Percentiles rank a stretch among this genome's conserved stretches.
Evolutionary conservation across 2,888 invertebrate species (phyloP).

Genomic region (Chrysopilus asiliformis): DNA sequence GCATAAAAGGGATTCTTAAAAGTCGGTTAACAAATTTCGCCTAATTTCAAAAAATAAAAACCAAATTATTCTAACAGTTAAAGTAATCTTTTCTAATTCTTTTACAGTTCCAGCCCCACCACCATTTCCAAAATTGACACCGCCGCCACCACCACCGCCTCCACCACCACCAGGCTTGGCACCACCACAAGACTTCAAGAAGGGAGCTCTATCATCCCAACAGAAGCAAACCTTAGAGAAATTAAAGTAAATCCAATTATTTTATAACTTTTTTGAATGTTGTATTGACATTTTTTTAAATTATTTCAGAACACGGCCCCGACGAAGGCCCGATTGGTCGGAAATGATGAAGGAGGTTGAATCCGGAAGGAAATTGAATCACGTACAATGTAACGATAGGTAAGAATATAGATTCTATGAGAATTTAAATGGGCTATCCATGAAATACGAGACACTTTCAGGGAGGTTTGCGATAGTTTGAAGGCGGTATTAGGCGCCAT

Average conservation of each 20-base stretch:
- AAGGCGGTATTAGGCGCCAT: too few species aligned
- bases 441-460: too few species aligned
- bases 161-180: slow-evolving; percentile 57
- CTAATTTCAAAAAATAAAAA: too few species aligned
- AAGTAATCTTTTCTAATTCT: slow-evolving; percentile 1
- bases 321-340: slow-evolving; percentile 76
- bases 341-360: slow-evolving; percentile 89
- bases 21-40: too few species aligned
- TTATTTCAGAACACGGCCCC: slow-evolving; percentile 46
- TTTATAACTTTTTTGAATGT: slow-evolving; percentile 7
- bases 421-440: too few species aligned
- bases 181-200: slow-evolving; percentile 45
- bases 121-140: slow-evolving; percentile 26
- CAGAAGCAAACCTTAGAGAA: slow-evolving; percentile 57
- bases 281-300: too few species aligned
- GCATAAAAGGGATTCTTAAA: too few species aligned
- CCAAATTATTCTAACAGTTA: too few species aligned
- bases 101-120: slow-evolving; percentile 32
- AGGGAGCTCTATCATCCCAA: slow-evolving; percentile 42
- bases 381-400: slow-evolving; percentile 77
- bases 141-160: slow-evolving; percentile 53
- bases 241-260: slow-evolving; percentile 44
- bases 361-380: slow-evolving; percentile 58
- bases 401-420: too few species aligned
- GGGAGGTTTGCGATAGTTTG: too few species aligned